Percentiles rank a stretch among this genome's conserved stretches.
These are phyloP conservation scores for Zygothrica quintamaculata DNA, from an alignment of 2,888 invertebrate genomes.

Conservation along the genomic window DNA sequence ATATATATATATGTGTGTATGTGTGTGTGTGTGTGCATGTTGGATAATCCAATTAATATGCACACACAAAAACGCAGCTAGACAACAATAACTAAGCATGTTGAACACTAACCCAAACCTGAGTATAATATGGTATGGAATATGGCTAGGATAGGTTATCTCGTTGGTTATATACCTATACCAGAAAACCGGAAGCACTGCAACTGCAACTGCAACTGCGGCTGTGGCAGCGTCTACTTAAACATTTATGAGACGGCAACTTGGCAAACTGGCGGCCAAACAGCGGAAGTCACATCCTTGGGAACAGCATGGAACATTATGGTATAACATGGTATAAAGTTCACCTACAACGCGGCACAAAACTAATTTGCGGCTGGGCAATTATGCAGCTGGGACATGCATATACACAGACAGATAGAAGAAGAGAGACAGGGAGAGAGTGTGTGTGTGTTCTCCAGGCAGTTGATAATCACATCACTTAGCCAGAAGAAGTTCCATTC, in stretches of 20 bases:
- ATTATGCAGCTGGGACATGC: slow-evolving; percentile 61
- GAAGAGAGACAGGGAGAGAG: not conserved
- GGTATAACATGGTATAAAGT: slow-evolving; percentile 13
- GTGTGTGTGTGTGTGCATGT: slow-evolving; percentile 57
- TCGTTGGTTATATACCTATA: too few species aligned
- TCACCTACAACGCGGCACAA: slow-evolving; percentile 57
- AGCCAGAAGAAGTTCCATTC: slow-evolving; percentile 32
- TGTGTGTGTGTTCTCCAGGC: slow-evolving; percentile 18
- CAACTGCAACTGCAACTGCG: slow-evolving; percentile 38
- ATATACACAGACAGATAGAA: not conserved
- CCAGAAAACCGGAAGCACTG: slow-evolving; percentile 65
- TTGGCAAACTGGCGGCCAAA: slow-evolving; percentile 20
- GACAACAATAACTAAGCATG: slow-evolving; percentile 61
- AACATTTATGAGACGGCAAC: slow-evolving; percentile 69
- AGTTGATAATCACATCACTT: slow-evolving; percentile 62
- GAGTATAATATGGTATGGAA: slow-evolving; percentile 64
- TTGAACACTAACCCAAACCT: slow-evolving; percentile 22
- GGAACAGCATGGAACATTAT: slow-evolving; percentile 11
- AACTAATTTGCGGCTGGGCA: slow-evolving; percentile 81
- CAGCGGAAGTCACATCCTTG: slow-evolving; percentile 18
- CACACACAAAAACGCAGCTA: slow-evolving; percentile 77
- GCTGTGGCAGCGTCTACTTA: slow-evolving; percentile 56
- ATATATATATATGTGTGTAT: slow-evolving; percentile 9
- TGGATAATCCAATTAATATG: slow-evolving; percentile 83
- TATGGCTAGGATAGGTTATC: slow-evolving; percentile 28